phyloP scores from a whole-genome alignment of 2,797 vertebrate species.

The Decapterus maruadsi region DNA sequence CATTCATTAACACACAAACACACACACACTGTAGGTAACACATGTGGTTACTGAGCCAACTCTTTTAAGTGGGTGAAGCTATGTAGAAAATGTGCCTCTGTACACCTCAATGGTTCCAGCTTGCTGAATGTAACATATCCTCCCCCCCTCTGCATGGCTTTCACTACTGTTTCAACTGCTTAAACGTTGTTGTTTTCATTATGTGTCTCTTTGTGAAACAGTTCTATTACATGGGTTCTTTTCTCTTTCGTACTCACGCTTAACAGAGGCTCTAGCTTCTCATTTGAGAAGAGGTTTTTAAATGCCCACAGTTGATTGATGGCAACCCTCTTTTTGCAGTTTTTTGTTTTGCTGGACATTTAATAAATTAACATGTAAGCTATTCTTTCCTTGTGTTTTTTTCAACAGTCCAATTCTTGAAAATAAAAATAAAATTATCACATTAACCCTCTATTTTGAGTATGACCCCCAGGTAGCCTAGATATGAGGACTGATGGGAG shows the following conservation, averaged over 20 bases:
- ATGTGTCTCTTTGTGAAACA: conserved; percentile 50
- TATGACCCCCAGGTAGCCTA: no score
- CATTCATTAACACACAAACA: conserved; percentile 29
- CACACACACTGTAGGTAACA: conserved; percentile 45
- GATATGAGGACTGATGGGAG: no score
- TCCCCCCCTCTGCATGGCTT: conserved; percentile 71
- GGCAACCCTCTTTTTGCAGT: conserved; percentile 61
- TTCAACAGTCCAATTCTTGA: background rate
- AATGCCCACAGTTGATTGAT: conserved; percentile 55
- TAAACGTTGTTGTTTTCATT: conserved; percentile 47
- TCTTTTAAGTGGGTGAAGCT: conserved; percentile 58
- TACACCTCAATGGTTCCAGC: conserved; percentile 78
- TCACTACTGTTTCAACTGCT: conserved; percentile 42
- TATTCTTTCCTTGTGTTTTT: conserved; percentile 1
- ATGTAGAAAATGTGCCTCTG: conserved; percentile 75
- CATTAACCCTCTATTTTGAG: no score
- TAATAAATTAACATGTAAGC: conserved; percentile 69
- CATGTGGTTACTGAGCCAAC: conserved; percentile 49
- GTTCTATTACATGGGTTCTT: conserved; percentile 48
- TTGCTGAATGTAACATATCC: conserved; percentile 78
- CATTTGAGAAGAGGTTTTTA: conserved; percentile 60
- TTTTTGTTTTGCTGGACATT: conserved; percentile 66
- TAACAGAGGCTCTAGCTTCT: conserved; percentile 52
- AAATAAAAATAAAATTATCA: background rate
- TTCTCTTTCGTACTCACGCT: conserved; percentile 56